Evolutionary conservation across 2,888 invertebrate species (phyloP), one percentile per base, ranked within the genome.

Genomic region (Cryptosula pallasiana): DNA sequence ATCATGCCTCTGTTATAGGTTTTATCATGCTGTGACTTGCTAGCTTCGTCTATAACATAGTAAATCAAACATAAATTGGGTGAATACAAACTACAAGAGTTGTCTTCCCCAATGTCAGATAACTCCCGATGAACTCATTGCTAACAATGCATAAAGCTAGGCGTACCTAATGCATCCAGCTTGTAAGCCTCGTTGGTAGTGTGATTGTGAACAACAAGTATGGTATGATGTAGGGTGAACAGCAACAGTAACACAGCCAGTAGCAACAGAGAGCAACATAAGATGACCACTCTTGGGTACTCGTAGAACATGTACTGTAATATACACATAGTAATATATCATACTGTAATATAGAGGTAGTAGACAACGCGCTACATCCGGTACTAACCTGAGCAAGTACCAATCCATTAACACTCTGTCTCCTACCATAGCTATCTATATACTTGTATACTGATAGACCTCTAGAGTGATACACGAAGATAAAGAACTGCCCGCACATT

Each of bases 151-250:
- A n/a, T n/a, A n/a, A 45, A 63, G 13, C 2, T 63, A n/a, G 13
- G 32, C 63, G 9, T 63, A 63, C 63, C 32, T 9, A 36, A 5
- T 35, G 23, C 3, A 25, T 32, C 72, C 23, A 25, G 55, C 74
- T 82, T 82, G 76, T 82, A 79, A 35, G 81, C 76, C 73, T 83
- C 83, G 71, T 83, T 83, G 32, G 82, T 83, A 2, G 83, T 84
- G 73, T 82, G 80, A 75, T 84, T 84, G 69, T 75, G 78, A 34
- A 73, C 55, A n/a, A 80, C 72, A 20, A 83, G 78, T 75, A 78
- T 81, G 32, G 79, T 9, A 71, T 83, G 83, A 72, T 83, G 83
- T 32, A 72, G 55, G 0, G 78, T 75, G 73, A 83, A 83, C 23
- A 78, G 73, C 23, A 76, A 75, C 29, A 83, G 75, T 5, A 81